A percentile compares a stretch with the other conserved stretches of the same genome.
phyloP scores from a whole-genome alignment of 1,140 invertebrate species.

The Heliconius congener region DNA sequence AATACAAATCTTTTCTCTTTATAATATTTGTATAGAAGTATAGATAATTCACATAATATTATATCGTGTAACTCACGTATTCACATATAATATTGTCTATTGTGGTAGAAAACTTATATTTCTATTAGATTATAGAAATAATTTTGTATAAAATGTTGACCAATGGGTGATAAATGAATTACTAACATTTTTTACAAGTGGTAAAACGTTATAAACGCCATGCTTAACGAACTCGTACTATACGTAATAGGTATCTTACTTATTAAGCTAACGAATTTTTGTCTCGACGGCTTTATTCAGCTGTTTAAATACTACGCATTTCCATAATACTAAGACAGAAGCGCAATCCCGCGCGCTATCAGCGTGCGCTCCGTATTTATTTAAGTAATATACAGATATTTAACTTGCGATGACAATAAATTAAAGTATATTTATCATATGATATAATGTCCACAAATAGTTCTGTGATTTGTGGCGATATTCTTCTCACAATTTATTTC shows the following conservation, averaged over 20 bases:
- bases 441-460: no score
- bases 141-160: not conserved
- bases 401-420: no score
- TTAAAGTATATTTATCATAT: no score
- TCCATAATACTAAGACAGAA: conserved; percentile 14
- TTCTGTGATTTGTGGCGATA: no score
- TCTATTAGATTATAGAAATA: not conserved
- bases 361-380: not conserved
- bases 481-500: no score
- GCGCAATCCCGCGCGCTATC: not conserved
- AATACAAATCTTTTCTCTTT: no score
- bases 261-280: conserved; percentile 21
- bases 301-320: conserved; percentile 26
- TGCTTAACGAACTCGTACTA: not conserved
- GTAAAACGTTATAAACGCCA: conserved; percentile 5
- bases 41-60: no score
- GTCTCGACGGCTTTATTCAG: conserved; percentile 25
- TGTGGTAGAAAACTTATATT: no score
- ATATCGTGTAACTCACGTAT: no score
- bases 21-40: no score
- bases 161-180: not conserved
- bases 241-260: conserved; percentile 22
- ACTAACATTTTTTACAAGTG: not conserved
- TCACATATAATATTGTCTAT: no score
- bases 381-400: no score